Evolutionary conservation across 2,113 vertebrate genomes (phyloP).

Genomic region (Rissa tridactyla): DNA sequence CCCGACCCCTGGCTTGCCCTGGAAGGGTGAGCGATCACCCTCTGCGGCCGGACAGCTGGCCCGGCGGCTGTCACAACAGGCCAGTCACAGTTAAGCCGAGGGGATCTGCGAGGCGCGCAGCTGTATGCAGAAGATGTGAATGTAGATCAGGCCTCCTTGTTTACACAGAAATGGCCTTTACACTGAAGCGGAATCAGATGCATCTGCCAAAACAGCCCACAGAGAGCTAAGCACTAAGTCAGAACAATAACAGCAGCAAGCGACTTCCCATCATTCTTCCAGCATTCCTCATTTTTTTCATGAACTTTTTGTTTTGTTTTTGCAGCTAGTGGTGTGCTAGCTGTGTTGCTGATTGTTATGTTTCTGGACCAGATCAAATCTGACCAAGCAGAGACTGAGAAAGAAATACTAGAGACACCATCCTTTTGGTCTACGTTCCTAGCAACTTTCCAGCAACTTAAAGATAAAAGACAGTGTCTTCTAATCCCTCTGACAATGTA

Average conservation of each 20-base stretch:
- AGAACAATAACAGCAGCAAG: slow-evolving; percentile 42
- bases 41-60: neutral
- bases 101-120: neutral
- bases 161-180: slow-evolving; percentile 16
- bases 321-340: slow-evolving; percentile 86
- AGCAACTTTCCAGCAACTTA: slow-evolving; percentile 84
- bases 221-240: slow-evolving; percentile 8
- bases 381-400: slow-evolving; percentile 31
- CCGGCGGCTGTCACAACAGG: neutral
- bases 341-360: slow-evolving; percentile 80
- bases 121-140: neutral
- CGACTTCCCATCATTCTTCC: neutral
- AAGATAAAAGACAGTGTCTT: slow-evolving; percentile 82
- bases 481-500: slow-evolving; percentile 91
- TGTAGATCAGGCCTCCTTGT: neutral
- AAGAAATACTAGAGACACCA: slow-evolving; percentile 42
- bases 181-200: neutral
- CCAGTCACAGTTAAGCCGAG: neutral
- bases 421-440: slow-evolving; percentile 81
- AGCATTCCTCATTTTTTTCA: slow-evolving; percentile 10
- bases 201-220: slow-evolving; percentile 31
- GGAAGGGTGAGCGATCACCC: neutral
- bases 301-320: slow-evolving; percentile 13
- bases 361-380: slow-evolving; percentile 85
- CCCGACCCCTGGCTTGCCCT: neutral